Conservation (phyloP, 2,888 invertebrate species). For the Notodonta ziczac region DNA sequence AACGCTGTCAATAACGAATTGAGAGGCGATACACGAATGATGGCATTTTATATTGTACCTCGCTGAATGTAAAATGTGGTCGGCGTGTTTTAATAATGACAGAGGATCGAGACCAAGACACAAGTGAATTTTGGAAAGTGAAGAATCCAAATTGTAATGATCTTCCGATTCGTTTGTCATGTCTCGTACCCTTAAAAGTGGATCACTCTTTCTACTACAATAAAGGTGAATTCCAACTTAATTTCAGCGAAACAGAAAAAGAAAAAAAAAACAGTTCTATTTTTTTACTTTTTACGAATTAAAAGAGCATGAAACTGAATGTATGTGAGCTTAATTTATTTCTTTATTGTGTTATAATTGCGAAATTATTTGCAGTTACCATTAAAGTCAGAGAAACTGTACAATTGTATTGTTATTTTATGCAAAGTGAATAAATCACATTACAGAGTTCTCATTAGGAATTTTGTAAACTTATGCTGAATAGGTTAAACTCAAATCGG, state of each 20-base stretch:
- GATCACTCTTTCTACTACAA: not conserved
- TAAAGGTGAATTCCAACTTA: not conserved
- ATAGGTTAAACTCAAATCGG: not conserved
- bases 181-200: constrained; percentile 9
- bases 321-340: constrained; percentile 14
- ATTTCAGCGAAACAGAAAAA: too few species aligned
- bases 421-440: constrained; percentile 2
- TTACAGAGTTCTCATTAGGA: not conserved
- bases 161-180: constrained; percentile 36
- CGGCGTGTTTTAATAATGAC: constrained; percentile 33
- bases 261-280: not conserved
- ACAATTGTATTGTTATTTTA: constrained; percentile 7
- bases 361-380: not conserved
- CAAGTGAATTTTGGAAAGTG: constrained; percentile 55
- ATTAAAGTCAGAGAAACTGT: not conserved
- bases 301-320: constrained; percentile 10
- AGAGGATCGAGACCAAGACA: constrained; percentile 52
- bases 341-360: constrained; percentile 22
- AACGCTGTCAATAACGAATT: constrained; percentile 22
- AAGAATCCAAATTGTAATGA: constrained; percentile 39
- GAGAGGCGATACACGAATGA: constrained; percentile 20
- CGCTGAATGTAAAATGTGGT: constrained; percentile 40
- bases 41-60: constrained; percentile 37
- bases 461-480: not conserved
- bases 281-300: constrained; percentile 12